These are phyloP conservation scores for Pocota personata DNA, from an alignment of 2,888 invertebrate genomes.

Conservation along the genomic window DNA sequence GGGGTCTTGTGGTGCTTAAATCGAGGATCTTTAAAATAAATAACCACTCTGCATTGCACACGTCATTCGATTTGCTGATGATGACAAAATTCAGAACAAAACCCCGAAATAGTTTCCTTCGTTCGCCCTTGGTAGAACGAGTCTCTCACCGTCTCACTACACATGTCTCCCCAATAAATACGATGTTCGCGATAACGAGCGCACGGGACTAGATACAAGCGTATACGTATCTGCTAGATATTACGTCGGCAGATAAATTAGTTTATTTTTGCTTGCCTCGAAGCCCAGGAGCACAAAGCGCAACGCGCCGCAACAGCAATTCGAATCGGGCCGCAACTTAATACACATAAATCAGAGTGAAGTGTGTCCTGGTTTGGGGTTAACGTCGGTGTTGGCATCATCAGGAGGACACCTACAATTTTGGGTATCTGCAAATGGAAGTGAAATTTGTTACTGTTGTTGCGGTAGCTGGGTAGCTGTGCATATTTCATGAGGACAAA, in stretches of 20 bases:
- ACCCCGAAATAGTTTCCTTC: conserved; percentile 31
- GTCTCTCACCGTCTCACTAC: background rate
- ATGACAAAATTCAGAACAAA: conserved; percentile 20
- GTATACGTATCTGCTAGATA: conserved; percentile 50
- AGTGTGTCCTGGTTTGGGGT: conserved; percentile 41
- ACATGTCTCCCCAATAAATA: background rate
- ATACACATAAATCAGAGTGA: conserved; percentile 62
- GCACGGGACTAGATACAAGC: conserved; percentile 44
- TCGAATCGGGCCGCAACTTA: conserved; percentile 51
- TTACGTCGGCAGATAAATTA: conserved; percentile 48
- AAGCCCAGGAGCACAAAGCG: conserved; percentile 54
- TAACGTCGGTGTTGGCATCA: conserved; percentile 52
- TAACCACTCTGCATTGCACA: conserved; percentile 46
- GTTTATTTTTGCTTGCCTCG: conserved; percentile 31
- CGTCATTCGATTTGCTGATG: conserved; percentile 62
- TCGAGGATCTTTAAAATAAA: conserved; percentile 48
- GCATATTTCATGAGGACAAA: conserved; percentile 67
- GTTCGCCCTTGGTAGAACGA: conserved; percentile 1
- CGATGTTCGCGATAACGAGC: conserved; percentile 37
- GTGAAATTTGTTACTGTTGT: conserved; percentile 37
- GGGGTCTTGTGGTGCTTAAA: conserved; percentile 10
- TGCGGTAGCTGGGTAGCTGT: conserved; percentile 42
- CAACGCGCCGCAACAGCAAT: conserved; percentile 52
- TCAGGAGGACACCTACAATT: conserved; percentile 41
- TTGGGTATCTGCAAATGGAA: conserved; percentile 22